Conservation (phyloP, 2,797 vertebrate species). For the Acridotheres tristis region DNA sequence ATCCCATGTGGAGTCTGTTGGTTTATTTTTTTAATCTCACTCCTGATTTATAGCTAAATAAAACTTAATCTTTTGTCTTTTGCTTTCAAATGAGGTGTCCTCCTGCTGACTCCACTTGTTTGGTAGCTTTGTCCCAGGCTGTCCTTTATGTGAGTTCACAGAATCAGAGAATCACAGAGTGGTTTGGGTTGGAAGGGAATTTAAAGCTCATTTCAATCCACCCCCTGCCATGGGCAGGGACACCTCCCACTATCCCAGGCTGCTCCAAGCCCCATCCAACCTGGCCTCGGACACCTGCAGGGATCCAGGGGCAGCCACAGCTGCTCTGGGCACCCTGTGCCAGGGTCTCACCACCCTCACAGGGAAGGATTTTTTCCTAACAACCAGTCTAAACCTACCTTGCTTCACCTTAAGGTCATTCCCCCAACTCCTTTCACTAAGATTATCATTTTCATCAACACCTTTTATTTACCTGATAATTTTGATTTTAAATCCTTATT, state of each 20-base stretch:
- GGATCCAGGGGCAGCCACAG: neutral
- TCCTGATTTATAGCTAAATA: neutral
- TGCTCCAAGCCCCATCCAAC: accelerated
- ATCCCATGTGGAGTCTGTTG: neutral
- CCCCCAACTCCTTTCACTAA: no score
- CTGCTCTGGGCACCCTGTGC: neutral
- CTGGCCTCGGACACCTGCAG: neutral
- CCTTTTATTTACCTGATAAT: neutral
- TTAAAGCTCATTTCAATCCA: neutral
- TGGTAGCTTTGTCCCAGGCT: neutral
- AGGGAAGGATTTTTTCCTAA: neutral
- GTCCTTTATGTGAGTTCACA: neutral
- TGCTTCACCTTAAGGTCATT: neutral
- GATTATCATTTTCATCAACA: neutral
- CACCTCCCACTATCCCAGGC: accelerated
- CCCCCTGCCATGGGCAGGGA: neutral
- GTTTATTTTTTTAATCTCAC: neutral
- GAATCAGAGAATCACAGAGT: accelerated
- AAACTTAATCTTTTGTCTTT: neutral
- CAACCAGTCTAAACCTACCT: neutral
- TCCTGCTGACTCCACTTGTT: neutral
- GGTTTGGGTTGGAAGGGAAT: neutral
- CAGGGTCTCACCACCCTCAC: accelerated
- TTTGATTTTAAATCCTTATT: neutral
- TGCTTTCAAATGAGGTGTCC: neutral